Conservation (phyloP, 2,888 invertebrate species). For the Horisme vitalbata region DNA sequence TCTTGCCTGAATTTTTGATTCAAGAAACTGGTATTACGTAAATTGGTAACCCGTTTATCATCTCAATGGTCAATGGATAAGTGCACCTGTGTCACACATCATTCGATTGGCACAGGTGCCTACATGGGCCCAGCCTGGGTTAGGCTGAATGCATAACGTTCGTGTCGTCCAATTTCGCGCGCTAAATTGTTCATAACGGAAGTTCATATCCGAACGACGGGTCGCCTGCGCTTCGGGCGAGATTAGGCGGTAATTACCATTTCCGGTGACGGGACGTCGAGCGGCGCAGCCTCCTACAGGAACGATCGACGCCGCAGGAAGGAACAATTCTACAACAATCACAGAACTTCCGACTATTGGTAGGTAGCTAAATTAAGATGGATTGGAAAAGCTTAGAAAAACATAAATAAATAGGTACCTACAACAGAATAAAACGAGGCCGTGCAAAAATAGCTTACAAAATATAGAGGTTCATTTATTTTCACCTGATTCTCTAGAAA, state of each 20-base stretch:
- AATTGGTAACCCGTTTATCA: slow-evolving; percentile 31
- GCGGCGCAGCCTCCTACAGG: slow-evolving; percentile 48
- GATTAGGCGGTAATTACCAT: slow-evolving; percentile 84
- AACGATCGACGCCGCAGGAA: slow-evolving; percentile 42
- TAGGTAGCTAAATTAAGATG: too few species aligned
- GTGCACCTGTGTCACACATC: slow-evolving; percentile 51
- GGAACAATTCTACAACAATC: slow-evolving; percentile 56
- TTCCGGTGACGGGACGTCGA: slow-evolving; percentile 78
- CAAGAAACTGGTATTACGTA: neutral
- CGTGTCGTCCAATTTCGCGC: slow-evolving; percentile 84
- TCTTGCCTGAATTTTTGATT: too few species aligned
- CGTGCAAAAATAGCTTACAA: too few species aligned
- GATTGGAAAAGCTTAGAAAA: too few species aligned
- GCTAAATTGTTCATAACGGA: slow-evolving; percentile 93
- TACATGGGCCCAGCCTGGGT: slow-evolving; percentile 36
- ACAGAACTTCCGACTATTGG: slow-evolving; percentile 41
- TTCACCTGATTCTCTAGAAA: too few species aligned
- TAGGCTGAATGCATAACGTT: slow-evolving; percentile 69
- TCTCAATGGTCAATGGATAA: slow-evolving; percentile 55
- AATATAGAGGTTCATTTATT: too few species aligned
- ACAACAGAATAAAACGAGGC: too few species aligned
- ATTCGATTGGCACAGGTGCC: slow-evolving; percentile 47
- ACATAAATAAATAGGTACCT: too few species aligned
- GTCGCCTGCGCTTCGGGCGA: slow-evolving; percentile 78
- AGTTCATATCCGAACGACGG: slow-evolving; percentile 91